Conservation (phyloP, 2,113 vertebrate genomes). For the Calypte anna region DNA sequence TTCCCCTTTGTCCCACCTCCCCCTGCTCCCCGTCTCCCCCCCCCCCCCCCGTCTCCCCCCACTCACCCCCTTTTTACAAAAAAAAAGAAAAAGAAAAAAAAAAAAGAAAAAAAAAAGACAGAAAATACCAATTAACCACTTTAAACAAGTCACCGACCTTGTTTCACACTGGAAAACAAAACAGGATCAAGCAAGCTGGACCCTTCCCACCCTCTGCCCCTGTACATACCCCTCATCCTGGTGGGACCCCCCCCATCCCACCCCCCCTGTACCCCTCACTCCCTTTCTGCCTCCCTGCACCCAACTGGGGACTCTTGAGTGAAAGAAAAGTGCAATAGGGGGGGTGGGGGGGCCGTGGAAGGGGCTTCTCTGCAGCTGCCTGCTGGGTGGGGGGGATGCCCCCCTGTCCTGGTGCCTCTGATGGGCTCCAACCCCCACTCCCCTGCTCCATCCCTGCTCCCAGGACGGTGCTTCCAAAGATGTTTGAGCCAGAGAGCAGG, state of each 20-base stretch:
- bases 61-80: background rate
- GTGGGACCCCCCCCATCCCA: background rate
- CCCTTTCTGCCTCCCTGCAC: background rate
- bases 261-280: background rate
- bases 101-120: background rate
- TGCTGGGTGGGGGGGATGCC: background rate
- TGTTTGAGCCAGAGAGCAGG: background rate
- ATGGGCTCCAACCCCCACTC: background rate
- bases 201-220: background rate
- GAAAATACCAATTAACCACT: slow-evolving; percentile 59
- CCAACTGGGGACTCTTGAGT: slow-evolving; percentile 20
- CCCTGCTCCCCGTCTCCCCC: background rate
- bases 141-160: slow-evolving; percentile 47
- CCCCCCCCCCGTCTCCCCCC: background rate
- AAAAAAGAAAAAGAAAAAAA: background rate
- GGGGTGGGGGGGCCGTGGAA: background rate
- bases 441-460: background rate
- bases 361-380: background rate
- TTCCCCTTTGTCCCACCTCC: background rate
- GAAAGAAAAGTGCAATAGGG: slow-evolving; percentile 71
- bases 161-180: slow-evolving; percentile 66
- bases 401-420: background rate
- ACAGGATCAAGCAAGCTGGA: slow-evolving; percentile 9
- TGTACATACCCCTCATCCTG: background rate
- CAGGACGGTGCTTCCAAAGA: slow-evolving; percentile 5